Base-by-base conservation (phyloP, 2,113 vertebrate species). In the Esox niger region DNA sequence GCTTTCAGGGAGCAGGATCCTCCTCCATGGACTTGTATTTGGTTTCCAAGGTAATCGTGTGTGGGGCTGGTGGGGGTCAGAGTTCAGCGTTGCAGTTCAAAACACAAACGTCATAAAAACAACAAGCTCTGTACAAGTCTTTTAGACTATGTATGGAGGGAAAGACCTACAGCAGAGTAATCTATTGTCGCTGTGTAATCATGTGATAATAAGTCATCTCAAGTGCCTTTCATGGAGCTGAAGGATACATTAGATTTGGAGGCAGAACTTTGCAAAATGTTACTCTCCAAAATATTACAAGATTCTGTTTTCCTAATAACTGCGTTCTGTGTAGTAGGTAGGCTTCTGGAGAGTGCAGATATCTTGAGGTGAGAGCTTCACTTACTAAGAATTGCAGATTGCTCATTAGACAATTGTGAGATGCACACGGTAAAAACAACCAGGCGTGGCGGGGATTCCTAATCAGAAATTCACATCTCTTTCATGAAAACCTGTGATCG, bases 1-100 rank as follows among this genome's bases (percentile, higher is more conserved):
- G 27, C 61, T 68, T 29, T 11, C 32, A 31, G 17, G 62, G 46
- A 73, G 64, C 56, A 69, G 59, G 61, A 52, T 64, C 54, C 57
- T 62, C 66, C 64, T 23, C 31, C 66, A 64, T 66, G 56, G 13
- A 35, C 21, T 55, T 35, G 46, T 32, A 62, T 74, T 65, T 68
- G 26, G 66, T 77, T 65, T 46, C 65, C 63, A 77, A 31, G 71
- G 60, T 58, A 59, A 71, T 80, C 65, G 66, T n/a, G n/a, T n/a
- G n/a, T n/a, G n/a, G n/a, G n/a, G n/a, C n/a, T n/a, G n/a, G 47
- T 68, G 61, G 66, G 74, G 79, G 74, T 81, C 79, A 78, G 68
- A 73, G 69, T 64, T 73, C 76, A 70, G 55, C 29, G 64, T 55
- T 56, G 70, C 47, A 61, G 66, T 66, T 68, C 63, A 70, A 78